Conservation (phyloP, 2,113 vertebrate genomes). For the Oryzias javanicus region DNA sequence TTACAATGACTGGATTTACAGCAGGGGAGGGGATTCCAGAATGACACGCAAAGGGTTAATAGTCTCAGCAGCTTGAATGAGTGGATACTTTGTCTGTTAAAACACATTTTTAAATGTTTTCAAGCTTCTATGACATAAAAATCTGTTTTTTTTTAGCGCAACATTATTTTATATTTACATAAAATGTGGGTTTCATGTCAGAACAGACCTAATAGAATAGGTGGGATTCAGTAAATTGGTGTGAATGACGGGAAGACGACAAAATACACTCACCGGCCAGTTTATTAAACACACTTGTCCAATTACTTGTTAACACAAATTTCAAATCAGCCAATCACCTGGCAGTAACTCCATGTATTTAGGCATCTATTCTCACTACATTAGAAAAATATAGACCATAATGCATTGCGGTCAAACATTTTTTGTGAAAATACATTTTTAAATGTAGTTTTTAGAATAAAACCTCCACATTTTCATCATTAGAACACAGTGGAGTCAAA, state of each 20-base stretch:
- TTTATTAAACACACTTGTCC: too few species aligned
- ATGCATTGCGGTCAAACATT: too few species aligned
- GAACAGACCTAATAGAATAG: slow-evolving; percentile 33
- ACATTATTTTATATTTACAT: slow-evolving; percentile 37
- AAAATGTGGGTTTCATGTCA: slow-evolving; percentile 40
- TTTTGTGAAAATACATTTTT: too few species aligned
- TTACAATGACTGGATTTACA: slow-evolving; percentile 59
- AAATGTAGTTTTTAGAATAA: too few species aligned
- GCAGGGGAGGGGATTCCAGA: slow-evolving; percentile 23
- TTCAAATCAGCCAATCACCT: too few species aligned
- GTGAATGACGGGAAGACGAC: background rate
- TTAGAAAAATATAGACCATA: too few species aligned
- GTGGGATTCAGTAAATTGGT: slow-evolving; percentile 12
- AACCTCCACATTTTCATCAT: too few species aligned
- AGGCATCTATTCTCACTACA: too few species aligned
- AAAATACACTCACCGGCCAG: too few species aligned
- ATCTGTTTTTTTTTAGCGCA: slow-evolving; percentile 11
- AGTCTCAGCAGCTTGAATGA: slow-evolving; percentile 61
- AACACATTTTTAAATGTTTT: slow-evolving; percentile 16
- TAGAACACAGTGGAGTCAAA: too few species aligned
- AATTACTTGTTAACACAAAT: too few species aligned
- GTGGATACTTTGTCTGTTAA: slow-evolving; percentile 48
- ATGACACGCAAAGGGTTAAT: slow-evolving; percentile 35
- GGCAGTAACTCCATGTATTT: too few species aligned
- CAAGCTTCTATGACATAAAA: slow-evolving; percentile 37